Conservation (phyloP, 2,888 invertebrate species). For the Plusia festucae region DNA sequence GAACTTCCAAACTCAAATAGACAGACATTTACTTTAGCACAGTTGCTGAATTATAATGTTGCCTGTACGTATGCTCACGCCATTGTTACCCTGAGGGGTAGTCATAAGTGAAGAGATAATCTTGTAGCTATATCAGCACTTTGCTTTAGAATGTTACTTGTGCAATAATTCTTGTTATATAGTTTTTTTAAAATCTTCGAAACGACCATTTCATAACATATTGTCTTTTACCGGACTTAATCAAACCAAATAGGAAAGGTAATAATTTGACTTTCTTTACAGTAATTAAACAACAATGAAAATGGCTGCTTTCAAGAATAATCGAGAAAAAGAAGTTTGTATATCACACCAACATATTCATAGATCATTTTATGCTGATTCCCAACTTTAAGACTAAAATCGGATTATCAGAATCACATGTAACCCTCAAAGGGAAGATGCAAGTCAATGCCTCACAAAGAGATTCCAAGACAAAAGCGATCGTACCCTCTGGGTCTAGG, state of each 20-base stretch:
- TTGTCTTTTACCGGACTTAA: too few species aligned
- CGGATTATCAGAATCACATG: neutral
- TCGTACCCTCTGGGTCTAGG: slow-evolving; percentile 5
- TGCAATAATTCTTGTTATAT: too few species aligned
- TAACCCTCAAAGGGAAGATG: neutral
- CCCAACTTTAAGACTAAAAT: neutral
- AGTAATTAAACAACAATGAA: too few species aligned
- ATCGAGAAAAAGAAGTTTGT: too few species aligned
- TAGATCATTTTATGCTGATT: too few species aligned
- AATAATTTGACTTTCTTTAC: too few species aligned
- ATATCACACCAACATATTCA: too few species aligned
- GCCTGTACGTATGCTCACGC: neutral
- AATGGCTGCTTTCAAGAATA: too few species aligned
- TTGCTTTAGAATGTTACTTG: neutral
- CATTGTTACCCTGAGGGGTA: slow-evolving; percentile 1
- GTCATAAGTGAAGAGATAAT: neutral
- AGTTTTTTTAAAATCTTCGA: too few species aligned
- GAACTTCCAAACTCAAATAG: slow-evolving; percentile 1
- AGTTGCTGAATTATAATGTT: slow-evolving; percentile 2
- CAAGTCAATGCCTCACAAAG: neutral
- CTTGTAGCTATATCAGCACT: neutral
- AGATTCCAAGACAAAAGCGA: neutral
- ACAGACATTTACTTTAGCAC: neutral
- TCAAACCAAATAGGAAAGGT: too few species aligned
- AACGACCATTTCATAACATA: too few species aligned